A percentile compares a stretch with the other conserved stretches of the same genome.
Evolutionary conservation across 2,888 invertebrate species (phyloP).

Genomic region (Cryptosula pallasiana): DNA sequence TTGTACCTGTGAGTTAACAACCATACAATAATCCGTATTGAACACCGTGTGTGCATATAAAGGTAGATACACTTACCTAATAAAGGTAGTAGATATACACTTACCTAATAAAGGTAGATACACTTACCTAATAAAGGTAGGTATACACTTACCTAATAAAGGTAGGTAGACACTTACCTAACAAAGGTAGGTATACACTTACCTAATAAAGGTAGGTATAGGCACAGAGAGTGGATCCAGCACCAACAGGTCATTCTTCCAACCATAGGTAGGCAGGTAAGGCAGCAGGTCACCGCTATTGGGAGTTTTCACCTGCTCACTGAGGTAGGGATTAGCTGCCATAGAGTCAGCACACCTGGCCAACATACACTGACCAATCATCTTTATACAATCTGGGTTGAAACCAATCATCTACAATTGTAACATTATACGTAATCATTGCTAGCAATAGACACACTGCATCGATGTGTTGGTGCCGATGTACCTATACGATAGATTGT

Average conservation of each 20-base stretch:
- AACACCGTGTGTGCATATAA: no score
- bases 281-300: constrained; percentile 2
- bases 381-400: constrained; percentile 8
- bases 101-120: constrained; percentile 17
- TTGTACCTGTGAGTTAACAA: background rate
- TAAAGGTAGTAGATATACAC: no score
- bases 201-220: constrained; percentile 18
- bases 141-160: no score
- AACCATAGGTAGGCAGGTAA: background rate
- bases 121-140: no score
- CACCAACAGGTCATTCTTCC: background rate
- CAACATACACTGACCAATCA: constrained; percentile 8
- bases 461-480: no score
- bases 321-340: background rate
- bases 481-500: no score
- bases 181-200: no score
- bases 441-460: no score
- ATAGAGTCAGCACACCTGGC: background rate
- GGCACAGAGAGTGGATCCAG: background rate
- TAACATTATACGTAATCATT: no score
- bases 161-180: no score
- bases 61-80: no score
- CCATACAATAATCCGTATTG: no score
- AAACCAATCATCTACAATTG: constrained; percentile 7
- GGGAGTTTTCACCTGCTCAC: constrained; percentile 16